A percentile compares a stretch with the other conserved stretches of the same genome.
These are phyloP conservation scores for Clanis bilineata DNA, from an alignment of 2,888 invertebrate genomes.

Conservation along the genomic window DNA sequence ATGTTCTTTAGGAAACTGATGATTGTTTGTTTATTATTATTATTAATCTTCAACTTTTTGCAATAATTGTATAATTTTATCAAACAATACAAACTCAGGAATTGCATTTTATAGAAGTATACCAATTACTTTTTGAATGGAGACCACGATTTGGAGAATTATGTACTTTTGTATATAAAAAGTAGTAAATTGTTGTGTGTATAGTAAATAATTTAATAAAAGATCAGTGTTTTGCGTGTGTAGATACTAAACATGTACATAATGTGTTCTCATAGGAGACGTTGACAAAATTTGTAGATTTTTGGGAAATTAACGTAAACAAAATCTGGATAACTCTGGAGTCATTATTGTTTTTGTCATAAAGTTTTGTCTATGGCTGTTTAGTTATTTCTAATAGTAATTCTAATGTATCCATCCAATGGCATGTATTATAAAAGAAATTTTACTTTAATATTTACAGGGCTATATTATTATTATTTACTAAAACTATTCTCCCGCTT, in stretches of 20 bases:
- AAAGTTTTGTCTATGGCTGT: neutral
- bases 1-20: neutral
- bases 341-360: neutral
- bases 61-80: constrained; percentile 7
- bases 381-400: neutral
- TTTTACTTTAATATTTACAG: no score
- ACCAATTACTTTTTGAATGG: neutral
- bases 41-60: neutral
- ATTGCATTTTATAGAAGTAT: constrained; percentile 7
- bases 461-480: no score
- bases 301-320: neutral
- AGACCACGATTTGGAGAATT: constrained; percentile 4
- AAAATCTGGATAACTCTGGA: neutral
- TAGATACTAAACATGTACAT: constrained; percentile 61
- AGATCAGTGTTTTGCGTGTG: constrained; percentile 76
- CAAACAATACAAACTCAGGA: constrained; percentile 6
- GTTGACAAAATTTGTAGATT: constrained; percentile 17
- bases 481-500: no score
- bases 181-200: constrained; percentile 75
- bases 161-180: constrained; percentile 61
- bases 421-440: no score
- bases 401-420: no score
- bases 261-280: constrained; percentile 21
- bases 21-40: neutral
- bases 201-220: constrained; percentile 67